These are phyloP conservation scores for Oppia nitens DNA, from an alignment of 1,140 invertebrate genomes.

Conservation along the genomic window DNA sequence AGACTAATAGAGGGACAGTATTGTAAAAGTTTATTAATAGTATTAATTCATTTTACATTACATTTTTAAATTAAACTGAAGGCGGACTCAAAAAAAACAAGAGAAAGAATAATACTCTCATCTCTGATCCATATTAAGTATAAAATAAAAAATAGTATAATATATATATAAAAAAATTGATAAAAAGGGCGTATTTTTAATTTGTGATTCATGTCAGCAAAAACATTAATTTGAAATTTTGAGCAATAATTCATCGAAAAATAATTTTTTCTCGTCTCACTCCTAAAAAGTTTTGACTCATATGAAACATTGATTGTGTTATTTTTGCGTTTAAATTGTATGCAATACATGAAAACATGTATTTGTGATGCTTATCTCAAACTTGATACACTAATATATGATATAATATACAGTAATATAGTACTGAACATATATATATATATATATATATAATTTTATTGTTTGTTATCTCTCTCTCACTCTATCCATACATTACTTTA, in stretches of 20 bases:
- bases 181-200: neutral
- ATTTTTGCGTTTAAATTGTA: neutral
- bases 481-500: no score
- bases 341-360: neutral
- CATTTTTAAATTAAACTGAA: neutral
- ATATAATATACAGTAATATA: no score
- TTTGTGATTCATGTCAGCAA: neutral
- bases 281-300: no score
- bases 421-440: no score
- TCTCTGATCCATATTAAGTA: neutral
- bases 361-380: neutral
- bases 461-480: no score
- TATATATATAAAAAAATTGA: neutral
- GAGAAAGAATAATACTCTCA: no score
- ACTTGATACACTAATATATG: no score
- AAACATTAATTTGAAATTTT: neutral
- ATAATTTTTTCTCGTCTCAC: neutral
- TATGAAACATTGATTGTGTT: no score
- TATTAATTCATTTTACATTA: no score
- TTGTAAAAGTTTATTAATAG: no score
- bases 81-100: neutral
- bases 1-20: neutral
- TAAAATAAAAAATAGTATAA: neutral
- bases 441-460: no score
- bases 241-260: neutral